Percentiles rank a stretch among this genome's conserved stretches.
Conservation (phyloP, 2,797 vertebrate species). For the Ispidina lecontei region DNA sequence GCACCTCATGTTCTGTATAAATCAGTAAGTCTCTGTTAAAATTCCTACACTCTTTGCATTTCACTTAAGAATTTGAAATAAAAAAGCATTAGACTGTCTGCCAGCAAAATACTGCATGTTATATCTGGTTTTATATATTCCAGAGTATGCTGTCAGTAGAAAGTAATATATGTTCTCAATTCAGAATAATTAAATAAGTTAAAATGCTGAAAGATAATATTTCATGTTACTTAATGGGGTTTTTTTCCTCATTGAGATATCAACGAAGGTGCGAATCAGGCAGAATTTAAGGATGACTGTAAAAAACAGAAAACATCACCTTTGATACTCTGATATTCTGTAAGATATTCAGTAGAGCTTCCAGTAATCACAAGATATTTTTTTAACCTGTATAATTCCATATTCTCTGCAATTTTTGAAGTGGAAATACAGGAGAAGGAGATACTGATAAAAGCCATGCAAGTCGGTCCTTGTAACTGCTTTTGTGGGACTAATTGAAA, state of each 20-base stretch:
- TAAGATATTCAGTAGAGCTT: neutral
- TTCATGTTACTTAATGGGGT: neutral
- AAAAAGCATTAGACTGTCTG: neutral
- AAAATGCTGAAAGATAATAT: neutral
- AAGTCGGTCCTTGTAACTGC: neutral
- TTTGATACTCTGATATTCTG: neutral
- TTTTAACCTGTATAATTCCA: neutral
- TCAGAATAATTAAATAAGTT: neutral
- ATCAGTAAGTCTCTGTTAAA: neutral
- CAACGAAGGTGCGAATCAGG: neutral
- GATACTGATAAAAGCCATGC: neutral
- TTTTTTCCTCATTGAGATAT: neutral
- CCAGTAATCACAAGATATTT: neutral
- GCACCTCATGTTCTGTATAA: neutral
- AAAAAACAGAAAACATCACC: neutral
- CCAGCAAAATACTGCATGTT: neutral
- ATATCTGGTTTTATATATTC: neutral
- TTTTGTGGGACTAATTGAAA: neutral
- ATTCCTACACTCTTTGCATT: neutral
- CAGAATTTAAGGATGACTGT: neutral
- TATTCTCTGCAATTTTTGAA: neutral
- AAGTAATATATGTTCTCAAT: neutral
- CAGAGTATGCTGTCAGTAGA: neutral
- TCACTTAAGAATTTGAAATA: neutral
- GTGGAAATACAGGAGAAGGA: neutral